phyloP scores from a whole-genome alignment of 2,113 vertebrate species.

The Thunnus thynnus region DNA sequence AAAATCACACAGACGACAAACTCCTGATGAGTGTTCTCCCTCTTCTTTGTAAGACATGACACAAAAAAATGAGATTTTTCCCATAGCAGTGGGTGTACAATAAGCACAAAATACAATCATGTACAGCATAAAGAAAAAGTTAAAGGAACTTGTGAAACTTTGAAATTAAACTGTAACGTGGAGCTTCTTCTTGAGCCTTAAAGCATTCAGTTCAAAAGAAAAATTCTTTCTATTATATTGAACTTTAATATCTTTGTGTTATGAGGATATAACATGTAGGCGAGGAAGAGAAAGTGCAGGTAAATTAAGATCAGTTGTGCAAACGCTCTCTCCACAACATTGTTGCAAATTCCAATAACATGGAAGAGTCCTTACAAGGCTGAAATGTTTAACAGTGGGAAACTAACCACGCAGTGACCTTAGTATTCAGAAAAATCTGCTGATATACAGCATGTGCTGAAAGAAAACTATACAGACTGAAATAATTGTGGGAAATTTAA shows the following conservation, averaged over 20 bases:
- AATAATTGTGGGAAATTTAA: constrained; percentile 2
- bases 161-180: neutral
- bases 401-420: constrained; percentile 16
- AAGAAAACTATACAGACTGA: neutral
- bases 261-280: neutral
- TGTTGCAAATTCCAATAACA: neutral
- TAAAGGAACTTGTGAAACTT: neutral
- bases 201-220: too few relatives aligned
- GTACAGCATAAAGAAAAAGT: neutral
- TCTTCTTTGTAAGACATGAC: neutral
- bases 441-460: neutral
- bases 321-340: neutral
- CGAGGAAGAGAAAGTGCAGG: neutral
- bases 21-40: neutral
- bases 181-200: neutral
- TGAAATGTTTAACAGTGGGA: neutral
- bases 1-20: neutral
- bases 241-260: neutral
- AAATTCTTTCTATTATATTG: neutral
- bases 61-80: neutral
- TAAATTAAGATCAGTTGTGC: neutral
- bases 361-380: neutral
- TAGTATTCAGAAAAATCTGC: constrained; percentile 6
- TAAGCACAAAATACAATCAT: too few relatives aligned
- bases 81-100: too few relatives aligned